Conservation (phyloP, 2,113 vertebrate species). For the Peromyscus maniculatus region DNA sequence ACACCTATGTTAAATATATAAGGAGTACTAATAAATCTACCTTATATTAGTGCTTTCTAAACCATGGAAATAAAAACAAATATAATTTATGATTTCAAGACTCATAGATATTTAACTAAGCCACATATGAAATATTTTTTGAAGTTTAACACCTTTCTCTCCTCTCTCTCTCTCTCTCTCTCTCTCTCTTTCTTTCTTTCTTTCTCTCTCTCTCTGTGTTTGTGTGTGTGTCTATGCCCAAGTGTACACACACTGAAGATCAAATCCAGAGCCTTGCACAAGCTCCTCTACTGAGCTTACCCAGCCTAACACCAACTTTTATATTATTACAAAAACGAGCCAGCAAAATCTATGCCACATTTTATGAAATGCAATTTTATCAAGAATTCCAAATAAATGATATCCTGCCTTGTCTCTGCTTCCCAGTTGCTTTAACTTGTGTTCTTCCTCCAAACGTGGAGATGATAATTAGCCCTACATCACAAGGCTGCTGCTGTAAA, state of each 20-base stretch:
- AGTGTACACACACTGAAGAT: not conserved
- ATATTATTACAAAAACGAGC: not conserved
- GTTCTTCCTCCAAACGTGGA: not conserved
- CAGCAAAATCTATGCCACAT: slow-evolving; percentile 2
- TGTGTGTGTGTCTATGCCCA: not conserved
- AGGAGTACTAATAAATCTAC: not conserved
- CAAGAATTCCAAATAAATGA: slow-evolving; percentile 1
- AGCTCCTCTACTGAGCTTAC: not conserved
- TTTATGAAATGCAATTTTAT: not conserved
- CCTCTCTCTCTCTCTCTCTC: too few relatives aligned
- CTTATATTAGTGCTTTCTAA: not conserved
- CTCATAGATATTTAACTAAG: not conserved
- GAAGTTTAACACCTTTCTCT: not conserved
- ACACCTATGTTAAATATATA: slow-evolving; percentile 2
- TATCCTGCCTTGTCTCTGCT: not conserved
- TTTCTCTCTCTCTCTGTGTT: too few relatives aligned
- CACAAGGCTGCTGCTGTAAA: not conserved
- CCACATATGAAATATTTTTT: not conserved
- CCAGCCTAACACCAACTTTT: not conserved
- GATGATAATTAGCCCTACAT: not conserved
- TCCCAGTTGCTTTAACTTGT: not conserved
- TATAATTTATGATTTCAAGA: not conserved
- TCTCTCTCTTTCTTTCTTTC: not conserved
- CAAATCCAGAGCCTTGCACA: not conserved
- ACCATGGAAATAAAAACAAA: slow-evolving; percentile 26